A percentile compares a stretch with the other conserved stretches of the same genome.
phyloP scores from a whole-genome alignment of 1,140 invertebrate species.

The Holcopasites calliopsidis region DNA sequence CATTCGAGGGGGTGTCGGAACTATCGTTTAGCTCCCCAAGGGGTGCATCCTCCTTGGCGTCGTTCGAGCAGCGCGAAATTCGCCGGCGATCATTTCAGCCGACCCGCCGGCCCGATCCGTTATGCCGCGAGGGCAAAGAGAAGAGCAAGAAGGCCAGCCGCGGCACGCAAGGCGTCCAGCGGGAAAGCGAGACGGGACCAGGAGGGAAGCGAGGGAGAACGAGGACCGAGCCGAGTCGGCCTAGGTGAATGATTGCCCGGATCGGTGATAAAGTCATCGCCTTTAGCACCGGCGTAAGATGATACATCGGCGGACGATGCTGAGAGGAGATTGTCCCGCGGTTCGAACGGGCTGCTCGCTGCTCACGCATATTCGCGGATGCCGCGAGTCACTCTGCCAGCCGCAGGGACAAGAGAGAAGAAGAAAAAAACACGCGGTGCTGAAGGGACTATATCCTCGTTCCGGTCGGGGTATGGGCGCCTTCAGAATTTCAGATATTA shows the following conservation, averaged over 20 bases:
- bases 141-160: background rate
- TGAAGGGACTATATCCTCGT: conserved; percentile 27
- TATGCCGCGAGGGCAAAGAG: conserved; percentile 17
- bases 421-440: background rate
- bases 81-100: background rate
- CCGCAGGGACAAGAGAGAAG: background rate
- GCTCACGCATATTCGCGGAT: conserved; percentile 30
- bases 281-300: conserved; percentile 78
- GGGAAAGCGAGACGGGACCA: conserved; percentile 5
- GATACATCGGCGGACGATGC: conserved; percentile 79
- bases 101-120: conserved; percentile 34
- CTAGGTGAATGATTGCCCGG: conserved; percentile 78
- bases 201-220: conserved; percentile 16
- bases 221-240: conserved; percentile 30
- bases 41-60: no score
- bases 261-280: conserved; percentile 81
- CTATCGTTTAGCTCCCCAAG: no score
- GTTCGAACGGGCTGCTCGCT: conserved; percentile 34
- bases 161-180: conserved; percentile 35
- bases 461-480: conserved; percentile 57
- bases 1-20: background rate
- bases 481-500: conserved; percentile 68
- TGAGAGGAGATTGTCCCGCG: conserved; percentile 70
- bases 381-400: background rate
- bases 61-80: conserved; percentile 49